phyloP scores from a whole-genome alignment of 2,113 vertebrate genomes.

The Nycticorax nycticorax region DNA sequence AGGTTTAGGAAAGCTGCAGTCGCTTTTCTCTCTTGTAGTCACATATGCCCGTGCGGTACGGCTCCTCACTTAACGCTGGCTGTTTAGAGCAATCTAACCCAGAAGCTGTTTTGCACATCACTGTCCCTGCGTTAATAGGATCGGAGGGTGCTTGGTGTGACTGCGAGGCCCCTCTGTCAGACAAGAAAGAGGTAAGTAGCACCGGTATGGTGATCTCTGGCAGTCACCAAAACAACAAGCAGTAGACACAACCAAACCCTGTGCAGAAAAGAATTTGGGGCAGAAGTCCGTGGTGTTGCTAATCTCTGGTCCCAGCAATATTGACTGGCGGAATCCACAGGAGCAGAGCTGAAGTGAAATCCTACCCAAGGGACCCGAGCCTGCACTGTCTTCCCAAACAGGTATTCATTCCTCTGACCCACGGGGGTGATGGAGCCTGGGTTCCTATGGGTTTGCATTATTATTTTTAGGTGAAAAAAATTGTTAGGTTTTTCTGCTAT shows the following conservation, averaged over 20 bases:
- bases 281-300: neutral
- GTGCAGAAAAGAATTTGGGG: neutral
- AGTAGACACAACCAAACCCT: neutral
- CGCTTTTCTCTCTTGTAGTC: neutral
- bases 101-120: neutral
- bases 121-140: neutral
- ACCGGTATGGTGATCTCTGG: neutral
- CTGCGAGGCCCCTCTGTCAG: neutral
- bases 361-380: neutral
- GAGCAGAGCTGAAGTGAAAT: neutral
- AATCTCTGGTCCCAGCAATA: accelerated
- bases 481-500: neutral
- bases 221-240: neutral
- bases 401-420: neutral
- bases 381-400: neutral
- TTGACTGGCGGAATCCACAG: neutral
- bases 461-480: neutral
- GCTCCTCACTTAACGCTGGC: neutral
- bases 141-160: neutral
- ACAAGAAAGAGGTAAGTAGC: neutral
- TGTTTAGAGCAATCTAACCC: neutral
- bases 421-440: neutral
- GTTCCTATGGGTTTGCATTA: neutral
- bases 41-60: neutral
- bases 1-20: neutral